Evolutionary conservation across 1,140 invertebrate species (phyloP).

Genomic region (Caerostris extrusa): DNA sequence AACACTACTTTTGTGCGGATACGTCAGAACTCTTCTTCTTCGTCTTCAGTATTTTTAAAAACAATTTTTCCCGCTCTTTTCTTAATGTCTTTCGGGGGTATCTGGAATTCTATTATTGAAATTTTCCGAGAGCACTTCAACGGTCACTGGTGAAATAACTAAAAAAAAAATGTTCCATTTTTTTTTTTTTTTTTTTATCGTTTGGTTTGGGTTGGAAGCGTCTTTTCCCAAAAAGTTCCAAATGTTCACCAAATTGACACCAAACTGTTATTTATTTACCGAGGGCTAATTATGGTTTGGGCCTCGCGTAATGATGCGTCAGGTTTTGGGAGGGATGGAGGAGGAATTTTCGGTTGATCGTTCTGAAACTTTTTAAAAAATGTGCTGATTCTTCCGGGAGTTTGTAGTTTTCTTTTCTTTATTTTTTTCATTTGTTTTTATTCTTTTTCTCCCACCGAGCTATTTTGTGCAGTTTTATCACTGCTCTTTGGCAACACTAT

Average conservation of each 20-base stretch:
- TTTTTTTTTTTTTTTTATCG: not conserved
- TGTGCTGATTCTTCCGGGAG: slow-evolving; percentile 56
- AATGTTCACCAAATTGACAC: slow-evolving; percentile 54
- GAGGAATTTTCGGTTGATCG: slow-evolving; percentile 59
- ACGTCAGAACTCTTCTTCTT: not conserved
- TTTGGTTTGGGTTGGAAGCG: not conserved
- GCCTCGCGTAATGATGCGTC: slow-evolving; percentile 44
- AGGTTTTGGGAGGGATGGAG: not conserved
- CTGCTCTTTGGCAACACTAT: not conserved
- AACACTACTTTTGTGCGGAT: not conserved
- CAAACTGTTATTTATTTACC: slow-evolving; percentile 61
- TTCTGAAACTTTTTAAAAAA: slow-evolving; percentile 53
- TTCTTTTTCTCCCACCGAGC: not conserved
- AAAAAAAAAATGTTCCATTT: not conserved
- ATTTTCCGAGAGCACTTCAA: not conserved
- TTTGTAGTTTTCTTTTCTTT: not conserved
- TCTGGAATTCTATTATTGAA: slow-evolving; percentile 59
- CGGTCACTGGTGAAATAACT: not conserved
- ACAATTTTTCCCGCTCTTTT: slow-evolving; percentile 15
- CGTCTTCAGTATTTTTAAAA: not conserved
- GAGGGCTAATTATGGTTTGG: slow-evolving; percentile 37
- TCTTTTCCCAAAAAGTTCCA: slow-evolving; percentile 4
- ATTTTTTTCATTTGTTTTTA: no score
- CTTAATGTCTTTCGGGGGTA: slow-evolving; percentile 20
- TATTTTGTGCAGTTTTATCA: not conserved